Evolutionary conservation across 2,888 invertebrate genomes (phyloP).

Genomic region (Amphipoea lucens): DNA sequence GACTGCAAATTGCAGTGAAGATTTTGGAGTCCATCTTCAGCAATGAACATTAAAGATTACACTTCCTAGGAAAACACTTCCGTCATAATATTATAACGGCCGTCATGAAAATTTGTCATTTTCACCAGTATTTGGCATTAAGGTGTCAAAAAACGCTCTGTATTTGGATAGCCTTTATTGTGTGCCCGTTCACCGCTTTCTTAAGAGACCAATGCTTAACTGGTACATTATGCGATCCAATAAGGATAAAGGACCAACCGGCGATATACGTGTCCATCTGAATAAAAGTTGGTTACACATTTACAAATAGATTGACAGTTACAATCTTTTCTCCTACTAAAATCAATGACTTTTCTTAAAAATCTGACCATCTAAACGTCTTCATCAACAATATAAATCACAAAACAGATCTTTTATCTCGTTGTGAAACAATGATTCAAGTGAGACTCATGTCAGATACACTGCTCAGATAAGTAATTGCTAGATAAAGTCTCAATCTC

Average conservation of each 20-base stretch:
- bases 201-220: background rate
- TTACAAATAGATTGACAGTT: background rate
- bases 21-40: background rate
- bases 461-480: slow-evolving; percentile 62
- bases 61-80: background rate
- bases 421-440: slow-evolving; percentile 58
- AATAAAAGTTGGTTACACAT: background rate
- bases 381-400: slow-evolving; percentile 25
- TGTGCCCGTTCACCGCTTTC: background rate
- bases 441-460: slow-evolving; percentile 46
- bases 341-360: background rate
- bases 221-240: background rate
- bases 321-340: background rate
- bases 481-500: slow-evolving; percentile 64
- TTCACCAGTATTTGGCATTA: background rate
- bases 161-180: background rate
- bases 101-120: too few species aligned
- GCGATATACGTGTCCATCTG: background rate
- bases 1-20: background rate
- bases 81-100: too few species aligned
- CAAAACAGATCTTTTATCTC: slow-evolving; percentile 38
- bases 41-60: background rate
- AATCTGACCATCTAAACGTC: background rate
- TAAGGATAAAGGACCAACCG: background rate
- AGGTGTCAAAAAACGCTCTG: background rate